phyloP scores from a whole-genome alignment of 2,888 invertebrate species.

The Caenorhabditis wallacei region DNA sequence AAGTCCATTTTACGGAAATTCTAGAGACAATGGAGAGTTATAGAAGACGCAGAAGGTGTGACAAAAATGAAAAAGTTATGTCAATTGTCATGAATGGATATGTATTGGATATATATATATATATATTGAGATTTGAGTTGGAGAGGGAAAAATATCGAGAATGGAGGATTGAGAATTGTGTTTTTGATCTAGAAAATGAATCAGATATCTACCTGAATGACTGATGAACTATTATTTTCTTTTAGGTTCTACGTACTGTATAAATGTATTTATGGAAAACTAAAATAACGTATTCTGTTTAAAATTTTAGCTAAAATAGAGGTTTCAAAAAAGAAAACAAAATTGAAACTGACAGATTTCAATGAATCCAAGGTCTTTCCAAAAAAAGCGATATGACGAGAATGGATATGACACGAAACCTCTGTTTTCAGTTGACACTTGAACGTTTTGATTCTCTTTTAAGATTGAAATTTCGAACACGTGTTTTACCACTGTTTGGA shows the following conservation, averaged over 20 bases:
- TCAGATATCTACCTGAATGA: too few species aligned
- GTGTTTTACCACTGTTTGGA: too few species aligned
- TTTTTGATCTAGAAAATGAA: too few species aligned
- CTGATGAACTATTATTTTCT: too few species aligned
- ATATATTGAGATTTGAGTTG: not conserved
- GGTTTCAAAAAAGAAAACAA: not conserved
- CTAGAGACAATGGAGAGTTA: not conserved
- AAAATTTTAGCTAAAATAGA: too few species aligned
- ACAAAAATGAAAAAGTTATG: constrained; percentile 42
- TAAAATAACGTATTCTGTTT: too few species aligned
- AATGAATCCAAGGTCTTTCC: constrained; percentile 10
- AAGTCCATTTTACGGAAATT: constrained; percentile 27
- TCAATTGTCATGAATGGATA: constrained; percentile 32
- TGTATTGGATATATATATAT: not conserved
- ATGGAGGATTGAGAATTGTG: not conserved
- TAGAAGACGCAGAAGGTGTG: constrained; percentile 19
- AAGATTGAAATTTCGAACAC: not conserved
- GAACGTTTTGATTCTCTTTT: constrained; percentile 5
- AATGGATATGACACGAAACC: constrained; percentile 15
- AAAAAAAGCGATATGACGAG: constrained; percentile 3
- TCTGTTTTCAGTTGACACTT: not conserved
- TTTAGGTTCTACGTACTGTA: too few species aligned
- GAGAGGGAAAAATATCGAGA: not conserved
- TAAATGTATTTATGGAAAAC: too few species aligned
- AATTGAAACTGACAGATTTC: constrained; percentile 10